Conservation (phyloP, 2,797 vertebrate species). For the Chaenodraco wilsoni region DNA sequence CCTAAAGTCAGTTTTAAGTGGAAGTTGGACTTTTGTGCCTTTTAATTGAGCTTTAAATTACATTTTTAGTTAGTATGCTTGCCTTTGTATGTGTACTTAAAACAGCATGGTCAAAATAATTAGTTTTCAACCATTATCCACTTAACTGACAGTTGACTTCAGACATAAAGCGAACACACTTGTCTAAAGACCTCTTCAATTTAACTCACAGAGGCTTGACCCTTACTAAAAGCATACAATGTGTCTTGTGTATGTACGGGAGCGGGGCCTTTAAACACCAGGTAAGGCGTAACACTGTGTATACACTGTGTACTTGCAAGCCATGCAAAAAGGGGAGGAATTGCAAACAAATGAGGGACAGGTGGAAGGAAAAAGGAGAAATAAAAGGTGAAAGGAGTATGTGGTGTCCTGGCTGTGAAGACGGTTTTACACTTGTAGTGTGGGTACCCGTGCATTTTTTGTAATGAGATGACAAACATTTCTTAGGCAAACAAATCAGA, state of each 20-base stretch:
- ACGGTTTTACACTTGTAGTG: constrained; percentile 1
- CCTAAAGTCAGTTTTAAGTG: constrained; percentile 44
- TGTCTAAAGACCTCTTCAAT: constrained; percentile 11
- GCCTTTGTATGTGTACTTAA: neutral
- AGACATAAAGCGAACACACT: constrained; percentile 22
- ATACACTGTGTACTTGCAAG: constrained; percentile 56
- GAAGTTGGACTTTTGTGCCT: constrained; percentile 4
- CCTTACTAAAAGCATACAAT: constrained; percentile 7
- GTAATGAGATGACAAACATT: constrained; percentile 1
- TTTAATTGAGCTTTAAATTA: constrained; percentile 4
- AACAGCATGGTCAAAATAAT: neutral
- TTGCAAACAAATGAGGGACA: constrained; percentile 48
- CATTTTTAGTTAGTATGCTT: neutral
- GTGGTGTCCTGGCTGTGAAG: constrained; percentile 35
- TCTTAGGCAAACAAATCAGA: constrained; percentile 1
- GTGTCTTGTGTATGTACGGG: constrained; percentile 6
- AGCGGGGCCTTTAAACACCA: neutral
- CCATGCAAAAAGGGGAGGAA: constrained; percentile 66
- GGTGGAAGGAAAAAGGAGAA: constrained; percentile 31
- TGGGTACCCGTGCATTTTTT: constrained; percentile 9
- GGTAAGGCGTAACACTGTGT: constrained; percentile 11
- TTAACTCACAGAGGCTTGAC: constrained; percentile 1
- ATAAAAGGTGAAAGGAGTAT: constrained; percentile 28
- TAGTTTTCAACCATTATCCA: constrained; percentile 15
- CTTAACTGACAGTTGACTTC: constrained; percentile 50